These are phyloP conservation scores for Pterophyllum scalare DNA, from an alignment of 2,113 vertebrate species.

Conservation along the genomic window DNA sequence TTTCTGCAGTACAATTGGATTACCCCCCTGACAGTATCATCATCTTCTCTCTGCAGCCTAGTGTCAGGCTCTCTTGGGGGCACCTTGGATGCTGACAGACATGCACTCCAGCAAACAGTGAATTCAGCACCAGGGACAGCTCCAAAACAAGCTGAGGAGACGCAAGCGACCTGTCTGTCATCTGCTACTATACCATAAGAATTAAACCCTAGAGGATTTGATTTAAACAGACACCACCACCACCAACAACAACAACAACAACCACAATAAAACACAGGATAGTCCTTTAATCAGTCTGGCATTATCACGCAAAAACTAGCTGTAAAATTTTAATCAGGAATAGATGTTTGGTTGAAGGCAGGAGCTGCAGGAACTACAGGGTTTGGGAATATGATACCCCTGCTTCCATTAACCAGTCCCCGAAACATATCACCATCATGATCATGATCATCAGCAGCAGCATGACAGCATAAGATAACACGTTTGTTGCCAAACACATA, in stretches of 20 bases:
- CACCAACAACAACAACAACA: background rate
- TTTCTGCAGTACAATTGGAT: conserved; percentile 56
- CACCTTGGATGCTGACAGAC: conserved; percentile 70
- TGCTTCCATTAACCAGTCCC: background rate
- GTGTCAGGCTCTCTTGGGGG: conserved; percentile 45
- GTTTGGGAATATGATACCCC: conserved; percentile 2
- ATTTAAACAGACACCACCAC: background rate
- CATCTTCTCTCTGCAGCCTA: conserved; percentile 47
- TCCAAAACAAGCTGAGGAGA: conserved; percentile 31
- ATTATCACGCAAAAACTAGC: background rate
- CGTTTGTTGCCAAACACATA: background rate
- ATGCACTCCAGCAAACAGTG: conserved; percentile 26
- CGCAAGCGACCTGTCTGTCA: conserved; percentile 21
- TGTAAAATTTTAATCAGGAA: background rate
- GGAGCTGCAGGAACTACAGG: background rate
- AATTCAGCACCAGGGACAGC: conserved; percentile 77
- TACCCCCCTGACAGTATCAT: conserved; percentile 48
- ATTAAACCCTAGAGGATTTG: background rate
- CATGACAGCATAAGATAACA: conserved; percentile 1
- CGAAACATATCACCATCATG: fast-evolving
- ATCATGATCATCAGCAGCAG: background rate
- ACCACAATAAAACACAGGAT: background rate
- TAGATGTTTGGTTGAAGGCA: background rate
- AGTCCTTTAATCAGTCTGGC: background rate
- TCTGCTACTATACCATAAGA: background rate